These are phyloP conservation scores for Eucidaris tribuloides DNA, from an alignment of 35 echinoderm and acorn worm species.

Conservation along the genomic window DNA sequence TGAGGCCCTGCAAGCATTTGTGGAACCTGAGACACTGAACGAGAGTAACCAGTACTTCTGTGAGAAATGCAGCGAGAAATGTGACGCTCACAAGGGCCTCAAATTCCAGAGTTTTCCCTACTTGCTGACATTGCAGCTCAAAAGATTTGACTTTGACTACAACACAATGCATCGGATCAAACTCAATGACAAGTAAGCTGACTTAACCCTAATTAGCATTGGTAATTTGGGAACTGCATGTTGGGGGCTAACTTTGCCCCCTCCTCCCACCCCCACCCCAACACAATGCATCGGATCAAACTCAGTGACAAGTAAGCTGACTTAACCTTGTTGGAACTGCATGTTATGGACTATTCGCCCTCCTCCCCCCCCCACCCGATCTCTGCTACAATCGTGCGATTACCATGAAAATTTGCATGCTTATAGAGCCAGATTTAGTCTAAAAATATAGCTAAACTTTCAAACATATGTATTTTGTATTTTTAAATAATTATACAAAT, in stretches of 20 bases:
- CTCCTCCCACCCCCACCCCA: too few relatives aligned
- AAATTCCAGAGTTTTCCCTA: conserved; percentile 94
- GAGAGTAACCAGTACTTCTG: conserved; percentile 98
- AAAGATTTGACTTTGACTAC: conserved; percentile 99
- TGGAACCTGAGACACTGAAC: conserved; percentile 82
- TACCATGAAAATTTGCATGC: too few relatives aligned
- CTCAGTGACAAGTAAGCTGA: conserved; percentile 69
- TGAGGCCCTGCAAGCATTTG: conserved; percentile 85
- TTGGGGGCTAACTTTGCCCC: too few relatives aligned
- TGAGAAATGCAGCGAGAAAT: conserved; percentile 97
- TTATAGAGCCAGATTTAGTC: too few relatives aligned
- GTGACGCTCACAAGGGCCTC: conserved; percentile 97
- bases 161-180: conserved; percentile 89
- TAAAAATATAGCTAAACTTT: too few relatives aligned
- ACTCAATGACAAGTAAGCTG: conserved; percentile 83
- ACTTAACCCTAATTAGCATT: background rate
- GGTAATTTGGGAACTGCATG: too few relatives aligned
- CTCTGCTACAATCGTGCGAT: too few relatives aligned
- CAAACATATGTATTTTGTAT: too few relatives aligned
- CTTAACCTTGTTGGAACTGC: background rate
- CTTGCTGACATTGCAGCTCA: conserved; percentile 85
- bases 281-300: conserved; percentile 75
- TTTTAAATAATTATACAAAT: too few relatives aligned
- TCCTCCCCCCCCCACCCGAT: too few relatives aligned
- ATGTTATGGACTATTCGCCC: too few relatives aligned